These are phyloP conservation scores for Hydrolagus colliei DNA, from an alignment of 2,797 vertebrate species.

Conservation along the genomic window DNA sequence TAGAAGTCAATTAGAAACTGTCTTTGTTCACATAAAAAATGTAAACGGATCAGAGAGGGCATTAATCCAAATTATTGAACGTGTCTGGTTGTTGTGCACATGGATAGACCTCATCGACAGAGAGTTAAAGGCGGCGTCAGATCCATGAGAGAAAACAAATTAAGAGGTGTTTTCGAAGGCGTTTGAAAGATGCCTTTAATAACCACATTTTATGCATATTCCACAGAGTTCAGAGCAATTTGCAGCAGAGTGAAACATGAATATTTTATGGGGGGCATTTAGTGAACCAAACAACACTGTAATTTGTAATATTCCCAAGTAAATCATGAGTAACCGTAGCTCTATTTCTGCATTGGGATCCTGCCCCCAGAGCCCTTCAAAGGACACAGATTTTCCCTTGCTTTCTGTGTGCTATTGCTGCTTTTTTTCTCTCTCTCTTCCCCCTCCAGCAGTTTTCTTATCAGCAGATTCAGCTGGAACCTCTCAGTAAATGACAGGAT, in stretches of 20 bases:
- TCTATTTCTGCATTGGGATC: neutral
- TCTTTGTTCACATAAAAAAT: too few relatives aligned
- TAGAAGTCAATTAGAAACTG: too few relatives aligned
- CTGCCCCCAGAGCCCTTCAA: conserved; percentile 12
- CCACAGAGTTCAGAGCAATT: neutral
- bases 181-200: neutral
- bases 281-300: conserved; percentile 6
- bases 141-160: neutral
- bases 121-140: neutral
- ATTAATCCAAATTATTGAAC: neutral
- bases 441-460: conserved; percentile 32
- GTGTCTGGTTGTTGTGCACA: neutral
- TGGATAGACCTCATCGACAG: neutral
- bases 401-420: conserved; percentile 6
- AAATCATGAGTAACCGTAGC: neutral
- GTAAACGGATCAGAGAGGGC: neutral
- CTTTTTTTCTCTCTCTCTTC: neutral
- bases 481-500: conserved; percentile 29
- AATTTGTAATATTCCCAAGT: neutral
- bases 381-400: conserved; percentile 14
- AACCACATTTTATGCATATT: neutral
- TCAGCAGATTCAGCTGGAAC: conserved; percentile 32
- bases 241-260: neutral
- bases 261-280: neutral
- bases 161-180: neutral